Percentiles rank a stretch among this genome's conserved stretches.
Evolutionary conservation across 2,797 vertebrate species (phyloP).

Genomic region (Hippocampus kuda): DNA sequence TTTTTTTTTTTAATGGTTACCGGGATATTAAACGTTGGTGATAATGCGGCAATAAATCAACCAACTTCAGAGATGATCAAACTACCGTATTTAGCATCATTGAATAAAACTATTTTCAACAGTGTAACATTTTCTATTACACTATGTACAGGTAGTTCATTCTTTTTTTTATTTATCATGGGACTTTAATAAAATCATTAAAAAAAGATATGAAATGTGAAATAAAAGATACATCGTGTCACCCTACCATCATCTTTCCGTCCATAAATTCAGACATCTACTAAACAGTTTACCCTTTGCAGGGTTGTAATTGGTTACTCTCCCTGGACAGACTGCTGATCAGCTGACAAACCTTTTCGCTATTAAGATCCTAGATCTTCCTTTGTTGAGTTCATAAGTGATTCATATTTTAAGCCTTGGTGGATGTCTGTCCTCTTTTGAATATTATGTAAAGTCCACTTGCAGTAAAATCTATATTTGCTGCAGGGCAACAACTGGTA

Average conservation of each 20-base stretch:
- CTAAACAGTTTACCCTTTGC: too few species aligned
- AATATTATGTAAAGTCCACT: not conserved
- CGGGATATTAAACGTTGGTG: not conserved
- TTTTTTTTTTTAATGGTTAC: not conserved
- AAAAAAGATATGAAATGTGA: too few species aligned
- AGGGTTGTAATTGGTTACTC: too few species aligned
- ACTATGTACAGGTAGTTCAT: too few species aligned
- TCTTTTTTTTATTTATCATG: too few species aligned
- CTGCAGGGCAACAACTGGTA: slow-evolving; percentile 20
- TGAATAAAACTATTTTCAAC: too few species aligned
- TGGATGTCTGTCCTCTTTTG: not conserved
- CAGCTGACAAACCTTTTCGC: not conserved
- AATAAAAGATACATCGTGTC: too few species aligned
- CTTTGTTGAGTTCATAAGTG: not conserved
- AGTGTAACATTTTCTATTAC: too few species aligned
- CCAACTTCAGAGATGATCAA: not conserved
- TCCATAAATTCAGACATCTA: too few species aligned
- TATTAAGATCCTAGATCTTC: not conserved
- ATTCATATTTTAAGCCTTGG: not conserved
- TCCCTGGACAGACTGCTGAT: too few species aligned
- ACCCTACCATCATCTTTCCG: too few species aligned
- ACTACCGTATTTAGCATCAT: not conserved
- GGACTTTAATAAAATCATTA: too few species aligned
- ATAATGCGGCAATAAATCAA: not conserved
- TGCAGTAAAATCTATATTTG: slow-evolving; percentile 25